Evolutionary conservation across 2,113 vertebrate species (phyloP).

Genomic region (Rhinolophus ferrumequinum): DNA sequence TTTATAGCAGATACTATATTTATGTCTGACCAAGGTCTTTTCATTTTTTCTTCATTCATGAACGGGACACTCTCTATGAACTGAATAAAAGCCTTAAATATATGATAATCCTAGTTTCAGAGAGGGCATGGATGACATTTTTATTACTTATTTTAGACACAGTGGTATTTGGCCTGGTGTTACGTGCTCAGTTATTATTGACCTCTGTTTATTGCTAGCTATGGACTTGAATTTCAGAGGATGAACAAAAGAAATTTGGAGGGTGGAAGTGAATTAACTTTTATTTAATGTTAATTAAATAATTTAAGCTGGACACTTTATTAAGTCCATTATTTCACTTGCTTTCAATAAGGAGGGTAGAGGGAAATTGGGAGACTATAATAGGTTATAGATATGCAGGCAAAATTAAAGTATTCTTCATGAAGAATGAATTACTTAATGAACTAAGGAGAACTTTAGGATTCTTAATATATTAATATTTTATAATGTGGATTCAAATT

Average conservation of each 20-base stretch:
- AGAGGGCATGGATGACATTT: not conserved
- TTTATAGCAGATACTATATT: slow-evolving; percentile 57
- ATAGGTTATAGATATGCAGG: not conserved
- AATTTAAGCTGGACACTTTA: not conserved
- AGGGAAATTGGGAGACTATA: not conserved
- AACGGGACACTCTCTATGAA: slow-evolving; percentile 14
- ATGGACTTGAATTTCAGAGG: slow-evolving; percentile 50
- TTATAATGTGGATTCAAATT: not conserved
- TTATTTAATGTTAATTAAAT: slow-evolving; percentile 37
- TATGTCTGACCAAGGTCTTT: not conserved
- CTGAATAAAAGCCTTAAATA: not conserved
- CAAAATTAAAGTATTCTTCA: slow-evolving; percentile 3
- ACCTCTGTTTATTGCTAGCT: slow-evolving; percentile 38
- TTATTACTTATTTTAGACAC: slow-evolving; percentile 52
- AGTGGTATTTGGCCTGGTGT: slow-evolving; percentile 21
- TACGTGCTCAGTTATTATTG: not conserved
- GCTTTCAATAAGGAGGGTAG: not conserved
- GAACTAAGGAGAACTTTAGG: not conserved
- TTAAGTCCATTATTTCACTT: not conserved
- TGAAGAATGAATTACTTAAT: not conserved
- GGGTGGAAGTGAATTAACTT: not conserved
- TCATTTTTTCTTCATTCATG: slow-evolving; percentile 43
- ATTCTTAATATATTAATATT: slow-evolving; percentile 23
- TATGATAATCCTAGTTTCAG: not conserved
- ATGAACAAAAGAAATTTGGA: not conserved